phyloP scores from a whole-genome alignment of 2,888 invertebrate genomes.

The Apotomis turbidana region DNA sequence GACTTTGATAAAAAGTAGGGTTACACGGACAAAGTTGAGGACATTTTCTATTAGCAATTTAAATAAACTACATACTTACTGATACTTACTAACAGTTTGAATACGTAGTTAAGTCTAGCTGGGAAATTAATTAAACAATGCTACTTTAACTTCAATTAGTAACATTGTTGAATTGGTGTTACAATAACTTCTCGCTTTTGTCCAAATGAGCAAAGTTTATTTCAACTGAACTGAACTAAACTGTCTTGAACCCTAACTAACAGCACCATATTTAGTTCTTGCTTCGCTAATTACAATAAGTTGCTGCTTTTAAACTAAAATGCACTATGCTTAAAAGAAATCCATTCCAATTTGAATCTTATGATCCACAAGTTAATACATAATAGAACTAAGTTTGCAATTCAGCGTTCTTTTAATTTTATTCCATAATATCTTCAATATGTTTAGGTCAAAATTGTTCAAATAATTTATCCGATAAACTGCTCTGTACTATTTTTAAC shows the following conservation, averaged over 20 bases:
- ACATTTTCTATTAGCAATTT: too few relatives aligned
- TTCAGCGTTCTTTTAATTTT: background rate
- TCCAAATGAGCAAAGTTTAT: conserved; percentile 18
- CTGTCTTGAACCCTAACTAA: conserved; percentile 20
- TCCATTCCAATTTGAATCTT: background rate
- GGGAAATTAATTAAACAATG: background rate
- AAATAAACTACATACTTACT: too few relatives aligned
- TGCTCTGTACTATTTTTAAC: conserved; percentile 5
- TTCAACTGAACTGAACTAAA: conserved; percentile 3
- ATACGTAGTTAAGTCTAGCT: too few relatives aligned
- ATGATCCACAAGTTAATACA: background rate
- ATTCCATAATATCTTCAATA: background rate
- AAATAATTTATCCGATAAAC: background rate
- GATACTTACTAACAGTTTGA: too few relatives aligned
- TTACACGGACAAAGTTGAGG: too few relatives aligned
- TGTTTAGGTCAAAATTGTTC: conserved; percentile 1
- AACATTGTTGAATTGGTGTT: background rate
- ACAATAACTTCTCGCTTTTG: background rate
- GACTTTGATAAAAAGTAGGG: too few relatives aligned
- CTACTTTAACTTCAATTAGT: background rate
- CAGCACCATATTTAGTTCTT: conserved; percentile 22
- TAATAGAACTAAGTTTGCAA: background rate
- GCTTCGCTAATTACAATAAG: conserved; percentile 25
- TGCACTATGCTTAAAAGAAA: background rate
- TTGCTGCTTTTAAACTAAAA: background rate